phyloP scores from a whole-genome alignment of 2,888 invertebrate species.

The Andrena hattorfiana region DNA sequence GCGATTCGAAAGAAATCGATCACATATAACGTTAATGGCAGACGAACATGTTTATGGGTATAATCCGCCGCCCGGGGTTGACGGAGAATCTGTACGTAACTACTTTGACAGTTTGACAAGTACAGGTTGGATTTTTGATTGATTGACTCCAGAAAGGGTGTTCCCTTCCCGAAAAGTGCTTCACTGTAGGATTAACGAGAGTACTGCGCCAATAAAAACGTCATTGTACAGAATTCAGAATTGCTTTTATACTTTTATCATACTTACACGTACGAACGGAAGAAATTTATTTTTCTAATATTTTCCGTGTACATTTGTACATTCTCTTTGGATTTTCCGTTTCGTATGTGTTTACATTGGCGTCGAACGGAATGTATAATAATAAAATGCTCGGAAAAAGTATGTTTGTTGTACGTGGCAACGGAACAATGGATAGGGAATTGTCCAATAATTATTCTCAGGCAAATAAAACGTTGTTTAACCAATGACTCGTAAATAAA shows the following conservation, averaged over 20 bases:
- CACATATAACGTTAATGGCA: constrained; percentile 83
- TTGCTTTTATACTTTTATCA: constrained; percentile 29
- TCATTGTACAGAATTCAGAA: neutral
- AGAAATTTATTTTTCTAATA: neutral
- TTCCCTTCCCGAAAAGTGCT: constrained; percentile 51
- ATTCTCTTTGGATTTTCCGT: neutral
- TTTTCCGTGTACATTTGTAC: neutral
- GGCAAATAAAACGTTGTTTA: neutral
- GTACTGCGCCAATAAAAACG: neutral
- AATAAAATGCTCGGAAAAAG: neutral
- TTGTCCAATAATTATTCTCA: neutral
- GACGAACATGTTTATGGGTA: constrained; percentile 84
- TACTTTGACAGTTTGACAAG: constrained; percentile 80
- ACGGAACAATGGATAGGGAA: neutral
- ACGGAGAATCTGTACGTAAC: constrained; percentile 83
- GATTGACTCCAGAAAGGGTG: constrained; percentile 61
- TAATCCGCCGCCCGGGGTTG: constrained; percentile 82
- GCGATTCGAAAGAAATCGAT: constrained; percentile 71
- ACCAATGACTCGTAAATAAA: neutral
- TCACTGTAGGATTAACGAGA: constrained; percentile 34
- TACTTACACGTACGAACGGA: neutral
- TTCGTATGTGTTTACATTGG: neutral
- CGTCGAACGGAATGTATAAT: neutral
- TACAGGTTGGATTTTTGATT: constrained; percentile 79
- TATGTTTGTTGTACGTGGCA: neutral